Conservation (phyloP, 1,140 invertebrate species). For the Dendroctonus ponderosae region DNA sequence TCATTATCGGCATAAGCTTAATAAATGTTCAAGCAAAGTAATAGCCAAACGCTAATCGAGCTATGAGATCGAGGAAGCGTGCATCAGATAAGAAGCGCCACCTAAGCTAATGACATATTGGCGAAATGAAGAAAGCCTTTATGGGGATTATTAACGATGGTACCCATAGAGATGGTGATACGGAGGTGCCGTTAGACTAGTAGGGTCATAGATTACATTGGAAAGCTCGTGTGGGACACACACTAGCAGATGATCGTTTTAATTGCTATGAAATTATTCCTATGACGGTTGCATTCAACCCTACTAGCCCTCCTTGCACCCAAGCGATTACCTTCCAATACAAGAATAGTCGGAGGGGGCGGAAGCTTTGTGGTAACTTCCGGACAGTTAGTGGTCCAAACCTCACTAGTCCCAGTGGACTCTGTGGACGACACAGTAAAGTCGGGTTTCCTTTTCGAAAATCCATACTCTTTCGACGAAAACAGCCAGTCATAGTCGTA, state of each 20-base stretch:
- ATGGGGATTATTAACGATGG: conserved; percentile 27
- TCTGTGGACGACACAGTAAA: conserved; percentile 26
- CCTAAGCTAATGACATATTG: conserved; percentile 32
- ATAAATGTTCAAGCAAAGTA: conserved; percentile 16
- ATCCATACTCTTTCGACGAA: conserved; percentile 20
- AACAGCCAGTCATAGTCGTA: conserved; percentile 38
- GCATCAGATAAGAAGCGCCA: conserved; percentile 31
- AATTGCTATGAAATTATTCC: not conserved
- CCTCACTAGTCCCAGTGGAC: conserved; percentile 17
- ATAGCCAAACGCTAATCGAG: conserved; percentile 23
- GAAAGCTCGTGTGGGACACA: too few relatives aligned
- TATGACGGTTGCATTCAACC: not conserved
- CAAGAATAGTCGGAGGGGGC: conserved; percentile 68
- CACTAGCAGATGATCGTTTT: not conserved
- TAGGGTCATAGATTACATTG: not conserved
- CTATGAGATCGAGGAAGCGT: conserved; percentile 24
- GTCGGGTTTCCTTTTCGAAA: not conserved
- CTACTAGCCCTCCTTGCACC: not conserved
- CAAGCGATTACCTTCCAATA: conserved; percentile 69
- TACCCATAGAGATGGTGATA: conserved; percentile 8
- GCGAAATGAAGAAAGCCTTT: conserved; percentile 22
- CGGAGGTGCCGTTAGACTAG: conserved; percentile 13
- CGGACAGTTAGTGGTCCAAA: conserved; percentile 49
- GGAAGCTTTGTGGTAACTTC: conserved; percentile 60
- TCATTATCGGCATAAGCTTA: not conserved